Evolutionary conservation across 2,797 vertebrate species (phyloP), one percentile per base, ranked within the genome.

Genomic region (Gambusia yucatana): DNA sequence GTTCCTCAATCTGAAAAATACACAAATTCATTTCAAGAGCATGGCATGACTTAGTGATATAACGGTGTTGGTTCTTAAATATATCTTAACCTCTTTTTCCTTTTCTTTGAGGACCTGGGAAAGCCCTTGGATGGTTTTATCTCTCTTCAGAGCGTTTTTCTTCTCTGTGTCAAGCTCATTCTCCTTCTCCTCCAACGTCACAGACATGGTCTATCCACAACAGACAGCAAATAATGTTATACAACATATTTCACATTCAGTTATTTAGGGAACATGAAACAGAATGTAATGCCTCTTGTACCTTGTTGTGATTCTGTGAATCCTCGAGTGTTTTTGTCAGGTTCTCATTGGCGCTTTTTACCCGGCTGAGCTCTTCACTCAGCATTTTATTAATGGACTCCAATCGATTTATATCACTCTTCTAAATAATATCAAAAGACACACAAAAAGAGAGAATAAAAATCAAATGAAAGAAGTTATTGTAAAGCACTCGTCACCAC

Each of bases 71-170:
- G 6, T 75, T 69, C n/a, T 50, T 57, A 55, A 63, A 17, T 70
- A 2, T 3, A 33, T 73, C 30, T 61, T 63, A 69, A 98, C 98
- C 97, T 99, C 98, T 87, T 96, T 98, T 73, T 98, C 98, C 88
- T 99, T 99, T 79, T 97, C 96, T 93, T 95, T 97, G 76, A 99
- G 94, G 52, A 98, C 96, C 73, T 97, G 91, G 67, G 96, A 97
- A 76, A 99, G 96, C 4, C 98, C 98, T 91, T 99, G 98, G 91
- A 99, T 99, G 41, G 98, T 97, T 96, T 98, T 99, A 93, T 99
- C 98, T 90, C 98, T 95, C 92, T 99, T 99, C 87, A 98, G 86
- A 83, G 96, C 92, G 85, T 99, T 99, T 93, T 97, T 98, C 95
- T 95, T 98, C 87, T 98, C 97, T 17, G 92, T 90, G 86, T 90